Conservation (phyloP, 2,113 vertebrate species). For the Cochlearius cochlearius region DNA sequence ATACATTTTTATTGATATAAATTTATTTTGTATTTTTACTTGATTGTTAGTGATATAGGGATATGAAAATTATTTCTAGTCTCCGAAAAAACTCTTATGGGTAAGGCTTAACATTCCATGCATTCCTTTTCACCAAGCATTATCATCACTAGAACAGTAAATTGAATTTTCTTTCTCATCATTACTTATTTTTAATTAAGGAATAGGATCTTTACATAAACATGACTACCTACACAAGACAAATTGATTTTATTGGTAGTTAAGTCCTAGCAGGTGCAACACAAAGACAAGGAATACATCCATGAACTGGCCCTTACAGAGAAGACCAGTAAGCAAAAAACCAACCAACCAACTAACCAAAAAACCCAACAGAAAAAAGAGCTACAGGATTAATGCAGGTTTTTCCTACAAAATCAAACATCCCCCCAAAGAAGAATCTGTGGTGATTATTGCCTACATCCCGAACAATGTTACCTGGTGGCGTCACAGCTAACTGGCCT, state of each 20-base stretch:
- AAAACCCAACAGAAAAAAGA: not conserved
- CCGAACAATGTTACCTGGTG: not conserved
- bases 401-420: not conserved
- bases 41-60: not conserved
- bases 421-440: not conserved
- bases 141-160: not conserved
- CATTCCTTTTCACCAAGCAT: not conserved
- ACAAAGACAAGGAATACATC: not conserved
- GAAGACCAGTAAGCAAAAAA: not conserved
- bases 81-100: slow-evolving; percentile 5
- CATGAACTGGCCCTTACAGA: not conserved
- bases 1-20: not conserved
- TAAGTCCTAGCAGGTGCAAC: not conserved
- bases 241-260: not conserved
- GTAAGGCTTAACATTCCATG: not conserved
- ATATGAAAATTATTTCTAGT: not conserved
- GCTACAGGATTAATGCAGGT: not conserved
- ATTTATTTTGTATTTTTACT: slow-evolving; percentile 23
- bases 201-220: not conserved
- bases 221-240: not conserved
- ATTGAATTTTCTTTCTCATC: not conserved
- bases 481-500: not conserved
- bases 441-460: not conserved
- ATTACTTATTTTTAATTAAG: not conserved
- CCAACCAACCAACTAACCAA: fast-evolving